Evolutionary conservation across 1,140 invertebrate species (phyloP).

Genomic region (Scaptomyza pallida): DNA sequence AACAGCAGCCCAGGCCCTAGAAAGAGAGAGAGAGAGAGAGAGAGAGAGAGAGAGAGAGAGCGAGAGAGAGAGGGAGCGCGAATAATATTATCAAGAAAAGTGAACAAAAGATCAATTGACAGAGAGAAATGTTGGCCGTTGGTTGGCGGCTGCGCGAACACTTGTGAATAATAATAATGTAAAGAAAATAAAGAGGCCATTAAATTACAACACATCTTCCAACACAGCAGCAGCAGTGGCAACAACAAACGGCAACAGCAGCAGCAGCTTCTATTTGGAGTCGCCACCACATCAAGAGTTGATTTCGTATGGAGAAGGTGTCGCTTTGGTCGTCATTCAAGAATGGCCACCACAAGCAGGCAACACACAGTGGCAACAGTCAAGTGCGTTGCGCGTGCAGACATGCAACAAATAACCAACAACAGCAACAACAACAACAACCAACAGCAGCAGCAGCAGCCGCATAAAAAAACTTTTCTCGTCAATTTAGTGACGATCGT

Average conservation of each 20-base stretch:
- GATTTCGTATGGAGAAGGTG: constrained; percentile 61
- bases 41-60: background rate
- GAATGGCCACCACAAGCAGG: constrained; percentile 13
- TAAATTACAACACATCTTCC: constrained; percentile 59
- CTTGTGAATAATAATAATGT: constrained; percentile 59
- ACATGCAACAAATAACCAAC: constrained; percentile 50
- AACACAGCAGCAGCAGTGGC: constrained; percentile 21
- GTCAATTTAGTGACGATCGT: constrained; percentile 50
- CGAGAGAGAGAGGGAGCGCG: background rate
- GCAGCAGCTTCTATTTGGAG: constrained; percentile 58
- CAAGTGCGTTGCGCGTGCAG: constrained; percentile 55
- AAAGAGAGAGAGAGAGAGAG: background rate
- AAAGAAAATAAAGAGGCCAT: constrained; percentile 51
- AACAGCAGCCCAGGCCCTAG: background rate
- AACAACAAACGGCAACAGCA: constrained; percentile 6
- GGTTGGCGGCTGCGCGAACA: constrained; percentile 51
- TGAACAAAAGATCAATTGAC: constrained; percentile 65
- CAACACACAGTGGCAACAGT: constrained; percentile 15
- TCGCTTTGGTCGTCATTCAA: constrained; percentile 59
- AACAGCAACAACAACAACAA: constrained; percentile 26
- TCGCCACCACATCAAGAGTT: constrained; percentile 24
- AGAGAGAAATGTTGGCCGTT: constrained; percentile 56
- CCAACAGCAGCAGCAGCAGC: constrained; percentile 6
- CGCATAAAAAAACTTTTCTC: constrained; percentile 52
- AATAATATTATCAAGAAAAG: constrained; percentile 48